Percentiles rank a stretch among this genome's conserved stretches.
Evolutionary conservation across 2,113 vertebrate species (phyloP).

Genomic region (Lampris incognitus): DNA sequence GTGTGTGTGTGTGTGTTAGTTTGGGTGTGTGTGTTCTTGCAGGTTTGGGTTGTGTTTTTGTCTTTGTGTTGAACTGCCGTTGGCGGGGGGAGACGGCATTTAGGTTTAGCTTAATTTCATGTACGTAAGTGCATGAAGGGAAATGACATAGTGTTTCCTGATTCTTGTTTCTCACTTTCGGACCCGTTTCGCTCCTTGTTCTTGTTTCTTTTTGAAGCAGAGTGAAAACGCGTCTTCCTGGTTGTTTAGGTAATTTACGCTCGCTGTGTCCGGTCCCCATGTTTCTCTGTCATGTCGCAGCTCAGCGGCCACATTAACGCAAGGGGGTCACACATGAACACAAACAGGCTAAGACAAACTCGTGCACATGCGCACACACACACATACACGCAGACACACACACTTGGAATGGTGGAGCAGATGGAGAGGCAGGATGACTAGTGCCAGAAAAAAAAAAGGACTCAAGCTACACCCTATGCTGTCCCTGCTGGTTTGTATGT

Average conservation of each 20-base stretch:
- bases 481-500: conserved; percentile 42
- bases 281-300: conserved; percentile 56
- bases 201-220: conserved; percentile 41
- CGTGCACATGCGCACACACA: conserved; percentile 13
- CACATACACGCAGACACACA: conserved; percentile 22
- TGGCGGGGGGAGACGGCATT: too few relatives aligned
- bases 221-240: conserved; percentile 56
- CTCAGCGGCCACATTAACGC: conserved; percentile 54
- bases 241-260: conserved; percentile 56
- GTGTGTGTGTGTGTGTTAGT: too few relatives aligned
- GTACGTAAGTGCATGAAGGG: too few relatives aligned
- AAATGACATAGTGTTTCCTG: neutral
- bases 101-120: too few relatives aligned
- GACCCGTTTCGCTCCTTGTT: conserved; percentile 35
- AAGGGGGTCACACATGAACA: conserved; percentile 45
- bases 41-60: too few relatives aligned
- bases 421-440: conserved; percentile 59
- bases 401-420: conserved; percentile 55
- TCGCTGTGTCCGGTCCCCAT: conserved; percentile 45
- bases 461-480: conserved; percentile 47
- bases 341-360: neutral
- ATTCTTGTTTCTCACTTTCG: conserved; percentile 17
- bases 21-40: too few relatives aligned
- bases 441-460: conserved; percentile 59
- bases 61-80: too few relatives aligned